Evolutionary conservation across 2,113 vertebrate species (phyloP).

Genomic region (Corvus cornix): DNA sequence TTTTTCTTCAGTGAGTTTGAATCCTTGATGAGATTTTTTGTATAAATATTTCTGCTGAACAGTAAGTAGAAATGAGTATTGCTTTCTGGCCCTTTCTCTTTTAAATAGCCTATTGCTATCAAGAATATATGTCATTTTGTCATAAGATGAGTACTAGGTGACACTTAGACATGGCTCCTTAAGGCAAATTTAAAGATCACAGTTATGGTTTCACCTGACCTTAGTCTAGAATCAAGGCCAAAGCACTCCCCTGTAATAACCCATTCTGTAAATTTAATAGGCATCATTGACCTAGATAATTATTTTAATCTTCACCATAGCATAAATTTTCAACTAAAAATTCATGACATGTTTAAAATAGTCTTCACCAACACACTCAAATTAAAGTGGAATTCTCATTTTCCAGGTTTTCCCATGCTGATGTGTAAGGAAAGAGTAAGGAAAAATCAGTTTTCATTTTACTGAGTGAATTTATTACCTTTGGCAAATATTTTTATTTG

Average conservation of each 20-base stretch:
- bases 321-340: accelerated
- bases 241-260: background rate
- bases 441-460: background rate
- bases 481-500: background rate
- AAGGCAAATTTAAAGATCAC: background rate
- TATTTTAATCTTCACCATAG: background rate
- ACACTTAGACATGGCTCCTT: background rate
- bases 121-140: background rate
- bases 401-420: background rate
- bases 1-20: background rate
- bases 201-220: background rate
- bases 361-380: background rate
- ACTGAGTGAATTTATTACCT: background rate
- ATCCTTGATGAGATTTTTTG: background rate
- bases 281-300: background rate
- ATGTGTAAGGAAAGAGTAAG: background rate
- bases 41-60: background rate
- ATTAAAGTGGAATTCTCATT: background rate
- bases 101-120: background rate
- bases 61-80: background rate
- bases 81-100: background rate
- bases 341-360: background rate
- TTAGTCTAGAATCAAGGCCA: background rate
- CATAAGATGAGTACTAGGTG: background rate
- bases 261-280: background rate